Percentiles rank a stretch among this genome's conserved stretches.
These are phyloP conservation scores for Epinephelus awoara DNA, from an alignment of 2,797 vertebrate genomes.

Conservation along the genomic window DNA sequence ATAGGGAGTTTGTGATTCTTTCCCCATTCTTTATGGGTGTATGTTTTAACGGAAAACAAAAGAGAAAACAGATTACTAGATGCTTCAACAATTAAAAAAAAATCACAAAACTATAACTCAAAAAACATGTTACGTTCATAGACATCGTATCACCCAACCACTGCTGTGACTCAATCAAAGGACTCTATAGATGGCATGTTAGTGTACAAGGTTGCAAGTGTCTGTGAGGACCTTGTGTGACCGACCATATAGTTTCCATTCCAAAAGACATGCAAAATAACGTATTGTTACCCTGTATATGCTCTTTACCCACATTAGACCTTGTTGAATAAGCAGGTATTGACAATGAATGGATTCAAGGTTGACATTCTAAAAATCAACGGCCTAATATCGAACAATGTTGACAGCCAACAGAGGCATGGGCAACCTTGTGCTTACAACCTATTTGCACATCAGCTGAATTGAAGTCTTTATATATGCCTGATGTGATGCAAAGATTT, in stretches of 20 bases:
- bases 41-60: too few species aligned
- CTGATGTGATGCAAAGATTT: conserved; percentile 1
- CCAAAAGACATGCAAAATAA: neutral
- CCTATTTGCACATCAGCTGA: neutral
- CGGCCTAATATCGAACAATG: neutral
- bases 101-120: too few species aligned
- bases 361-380: neutral
- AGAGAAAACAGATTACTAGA: too few species aligned
- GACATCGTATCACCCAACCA: too few species aligned
- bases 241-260: neutral
- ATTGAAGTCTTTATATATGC: neutral
- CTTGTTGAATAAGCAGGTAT: conserved; percentile 5
- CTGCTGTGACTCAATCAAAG: neutral
- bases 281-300: neutral
- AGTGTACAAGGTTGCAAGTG: neutral
- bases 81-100: too few species aligned
- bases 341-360: neutral
- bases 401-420: neutral
- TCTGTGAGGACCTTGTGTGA: neutral
- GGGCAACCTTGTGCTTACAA: neutral
- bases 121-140: too few species aligned
- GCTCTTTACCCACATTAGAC: neutral
- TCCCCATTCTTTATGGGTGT: too few species aligned
- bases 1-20: neutral
- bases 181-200: too few species aligned